Evolutionary conservation across 2,113 vertebrate genomes (phyloP), one percentile per base, ranked within the genome.

Genomic region (Aphyosemion australe): DNA sequence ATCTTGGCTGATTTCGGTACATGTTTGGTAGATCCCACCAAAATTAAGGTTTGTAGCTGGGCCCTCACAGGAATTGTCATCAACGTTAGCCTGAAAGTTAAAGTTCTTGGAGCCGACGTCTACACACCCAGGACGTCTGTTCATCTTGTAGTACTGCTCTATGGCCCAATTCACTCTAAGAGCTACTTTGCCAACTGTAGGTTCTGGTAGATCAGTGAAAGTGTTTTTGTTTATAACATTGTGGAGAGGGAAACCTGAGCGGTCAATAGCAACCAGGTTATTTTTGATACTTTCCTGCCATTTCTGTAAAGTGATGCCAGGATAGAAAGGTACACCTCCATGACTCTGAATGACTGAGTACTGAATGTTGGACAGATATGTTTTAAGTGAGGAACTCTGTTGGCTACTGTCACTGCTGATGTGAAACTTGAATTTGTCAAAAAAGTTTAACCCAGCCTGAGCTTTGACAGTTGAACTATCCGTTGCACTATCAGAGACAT

Each of bases 261-360:
- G 93, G 75, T 98, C 96, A 0, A 97, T 86, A 26, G 94, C 94
- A 72, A 98, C 94, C 72, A 98, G 86, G 78, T 97, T 95, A 87
- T 97, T 96, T 31, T 47, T 59, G 37, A 89, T 95, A 26, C 80
- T 89, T 68, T 96, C 92, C 75, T 98, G 96, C 96, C 96, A 98
- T 45, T 78, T 87, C 89, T 95, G 90, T 58, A 98, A 88, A 43
- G 94, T 95, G 83, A 98, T 95, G 3, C 96, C 96, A 0, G 95
- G 96, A 76, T 95, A 97, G 61, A 96, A 97, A 0, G 94, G 91
- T 10, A 47, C 14, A 2, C 96, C 74, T 5, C 86, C 96, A 0
- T 96, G 76, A 80, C 95, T 96, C 68, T 93, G 88, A 4, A 93
- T 91, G 32, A 94, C 78, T 12, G 95, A 97, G 80, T 90, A 94